phyloP scores from a whole-genome alignment of 2,113 vertebrate genomes.

The Ictidomys tridecemlineatus region DNA sequence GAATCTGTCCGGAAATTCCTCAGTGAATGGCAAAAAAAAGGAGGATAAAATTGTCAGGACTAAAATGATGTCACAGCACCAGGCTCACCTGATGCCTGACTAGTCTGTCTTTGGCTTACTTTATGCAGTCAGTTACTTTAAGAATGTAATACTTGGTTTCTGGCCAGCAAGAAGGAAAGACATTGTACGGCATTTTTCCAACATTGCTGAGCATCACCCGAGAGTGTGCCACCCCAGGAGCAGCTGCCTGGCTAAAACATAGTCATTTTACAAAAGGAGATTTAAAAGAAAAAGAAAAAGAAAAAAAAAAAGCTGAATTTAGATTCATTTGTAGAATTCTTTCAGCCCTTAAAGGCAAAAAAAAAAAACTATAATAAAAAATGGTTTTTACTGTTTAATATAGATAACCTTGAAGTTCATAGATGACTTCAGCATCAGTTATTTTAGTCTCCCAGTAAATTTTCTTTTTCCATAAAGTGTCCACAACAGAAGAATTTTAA shows the following conservation, averaged over 20 bases:
- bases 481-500: background rate
- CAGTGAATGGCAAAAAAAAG: background rate
- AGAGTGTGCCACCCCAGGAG: background rate
- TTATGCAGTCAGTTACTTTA: background rate
- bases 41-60: background rate
- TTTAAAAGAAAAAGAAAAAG: background rate
- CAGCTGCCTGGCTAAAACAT: background rate
- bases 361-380: background rate
- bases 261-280: background rate
- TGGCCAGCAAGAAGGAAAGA: background rate
- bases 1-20: background rate
- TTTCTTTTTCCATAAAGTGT: background rate
- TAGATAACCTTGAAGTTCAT: background rate
- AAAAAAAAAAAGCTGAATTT: background rate
- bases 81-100: background rate
- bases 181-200: background rate
- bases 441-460: background rate
- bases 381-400: background rate
- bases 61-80: background rate
- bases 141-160: background rate
- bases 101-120: background rate
- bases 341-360: background rate
- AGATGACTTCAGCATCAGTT: background rate
- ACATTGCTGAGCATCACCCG: background rate
- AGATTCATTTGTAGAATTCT: background rate